A percentile compares a stretch with the other conserved stretches of the same genome.
Conservation (phyloP, 2,113 vertebrate genomes). For the Indicator maculatus region DNA sequence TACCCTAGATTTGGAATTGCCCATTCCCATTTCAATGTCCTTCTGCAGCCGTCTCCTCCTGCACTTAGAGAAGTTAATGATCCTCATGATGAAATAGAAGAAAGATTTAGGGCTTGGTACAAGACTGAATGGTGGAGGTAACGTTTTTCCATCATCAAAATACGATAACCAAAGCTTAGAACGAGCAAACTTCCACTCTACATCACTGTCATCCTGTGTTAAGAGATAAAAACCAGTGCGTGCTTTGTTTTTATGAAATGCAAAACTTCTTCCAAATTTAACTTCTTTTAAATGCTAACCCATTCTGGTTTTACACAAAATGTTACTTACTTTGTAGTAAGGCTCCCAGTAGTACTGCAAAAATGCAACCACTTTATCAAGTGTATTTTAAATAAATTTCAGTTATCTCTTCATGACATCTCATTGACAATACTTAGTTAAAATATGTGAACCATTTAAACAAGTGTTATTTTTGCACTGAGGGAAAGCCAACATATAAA, state of each 20-base stretch:
- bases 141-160: slow-evolving; percentile 89
- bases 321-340: neutral
- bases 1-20: slow-evolving; percentile 88
- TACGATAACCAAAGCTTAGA: slow-evolving; percentile 91
- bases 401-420: neutral
- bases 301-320: neutral
- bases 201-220: slow-evolving; percentile 87
- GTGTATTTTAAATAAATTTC: neutral
- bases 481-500: neutral
- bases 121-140: slow-evolving; percentile 89
- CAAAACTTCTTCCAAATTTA: neutral
- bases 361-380: neutral
- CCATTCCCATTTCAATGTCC: slow-evolving; percentile 85
- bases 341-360: neutral
- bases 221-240: neutral
- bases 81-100: slow-evolving; percentile 81
- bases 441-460: neutral
- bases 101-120: slow-evolving; percentile 90
- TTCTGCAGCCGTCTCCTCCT: slow-evolving; percentile 81
- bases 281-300: neutral
- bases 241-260: neutral
- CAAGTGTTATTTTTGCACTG: neutral
- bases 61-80: slow-evolving; percentile 81
- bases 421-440: neutral
- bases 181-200: slow-evolving; percentile 91